Base-by-base conservation (phyloP, 2,113 vertebrate species). In the Typhlomys cinereus region DNA sequence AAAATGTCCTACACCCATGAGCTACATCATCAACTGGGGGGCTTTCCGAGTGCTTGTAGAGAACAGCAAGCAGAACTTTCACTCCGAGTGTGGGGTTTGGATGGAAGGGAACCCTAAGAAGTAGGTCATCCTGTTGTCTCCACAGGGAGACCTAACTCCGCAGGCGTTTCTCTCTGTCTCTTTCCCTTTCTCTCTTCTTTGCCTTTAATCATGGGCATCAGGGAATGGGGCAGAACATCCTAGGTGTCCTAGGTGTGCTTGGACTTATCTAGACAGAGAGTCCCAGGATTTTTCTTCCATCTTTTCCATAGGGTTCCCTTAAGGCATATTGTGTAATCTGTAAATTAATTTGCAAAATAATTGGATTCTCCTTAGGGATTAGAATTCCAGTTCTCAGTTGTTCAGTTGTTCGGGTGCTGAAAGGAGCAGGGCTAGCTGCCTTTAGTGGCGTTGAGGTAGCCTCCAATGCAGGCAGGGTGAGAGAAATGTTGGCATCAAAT, bases 301-400 rank as follows among this genome's bases (percentile, higher is more conserved):
- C 13, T 39, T 31, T n/a, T n/a, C 50, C 21, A 62, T 0, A 39
- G 0, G 1, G 50, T 41, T n/a, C 62, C 41, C 48, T 13, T 3
- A 12, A 36, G 73, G 10, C n/a, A 2, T 44, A 7, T 85, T 83
- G 54, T 59, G 2, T 75, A 64, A 75, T 75, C 91, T 94, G 39
- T 59, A 88, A 88, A 88, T 78, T 88, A 82, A 85, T 92, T 85
- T 82, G 8, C 59, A 54, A 84, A 86, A 44, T 15, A 39, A 78
- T 36, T 62, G 62, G 75, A 12, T 80, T 90, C 14, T 5, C 9
- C 46, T 62, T 61, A 75, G 59, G 31, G 59, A 52, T n/a, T 92
- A 90, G 61, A 79, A 59, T 48, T 23, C 20, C 18, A 62, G 4
- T 34, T 54, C 36, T 59, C 73, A 44, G 41, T 66, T 18, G 41